Conservation (phyloP, 2,888 invertebrate species). For the Alsophila aescularia region DNA sequence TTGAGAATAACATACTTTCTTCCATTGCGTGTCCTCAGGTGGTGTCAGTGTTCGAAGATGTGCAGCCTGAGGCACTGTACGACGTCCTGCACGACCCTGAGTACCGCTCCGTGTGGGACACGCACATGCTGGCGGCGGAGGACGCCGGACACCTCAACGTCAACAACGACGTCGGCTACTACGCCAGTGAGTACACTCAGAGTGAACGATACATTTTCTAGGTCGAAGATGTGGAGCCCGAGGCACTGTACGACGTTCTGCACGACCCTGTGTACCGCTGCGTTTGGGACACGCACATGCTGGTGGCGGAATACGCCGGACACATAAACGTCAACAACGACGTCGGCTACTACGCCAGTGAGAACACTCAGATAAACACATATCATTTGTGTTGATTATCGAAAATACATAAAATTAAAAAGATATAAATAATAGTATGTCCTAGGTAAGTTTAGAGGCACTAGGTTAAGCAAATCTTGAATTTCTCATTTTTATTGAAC, state of each 20-base stretch:
- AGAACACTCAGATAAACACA: no score
- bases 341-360: conserved; percentile 95
- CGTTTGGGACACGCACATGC: conserved; percentile 96
- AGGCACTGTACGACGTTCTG: conserved; percentile 93
- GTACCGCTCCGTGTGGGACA: conserved; percentile 95
- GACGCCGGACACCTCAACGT: conserved; percentile 96
- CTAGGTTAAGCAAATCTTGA: no score
- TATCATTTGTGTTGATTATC: no score
- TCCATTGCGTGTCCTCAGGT: conserved; percentile 66
- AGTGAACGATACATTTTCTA: no score
- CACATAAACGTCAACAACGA: conserved; percentile 97
- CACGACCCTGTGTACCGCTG: conserved; percentile 95
- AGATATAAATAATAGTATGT: no score
- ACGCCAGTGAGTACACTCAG: conserved; percentile 93
- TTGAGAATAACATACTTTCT: not conserved
- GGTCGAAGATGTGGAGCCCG: conserved; percentile 90
- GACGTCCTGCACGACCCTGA: conserved; percentile 96
- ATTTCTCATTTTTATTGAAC: no score
- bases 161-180: conserved; percentile 96
- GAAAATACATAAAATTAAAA: no score
- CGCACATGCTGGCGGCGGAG: conserved; percentile 93
- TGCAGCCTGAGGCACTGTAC: conserved; percentile 90
- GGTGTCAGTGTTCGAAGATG: conserved; percentile 88
- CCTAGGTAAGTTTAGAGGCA: no score
- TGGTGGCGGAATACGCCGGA: conserved; percentile 93